Base-by-base conservation (phyloP, 2,888 invertebrate species). In the Miltochrista miniata region DNA sequence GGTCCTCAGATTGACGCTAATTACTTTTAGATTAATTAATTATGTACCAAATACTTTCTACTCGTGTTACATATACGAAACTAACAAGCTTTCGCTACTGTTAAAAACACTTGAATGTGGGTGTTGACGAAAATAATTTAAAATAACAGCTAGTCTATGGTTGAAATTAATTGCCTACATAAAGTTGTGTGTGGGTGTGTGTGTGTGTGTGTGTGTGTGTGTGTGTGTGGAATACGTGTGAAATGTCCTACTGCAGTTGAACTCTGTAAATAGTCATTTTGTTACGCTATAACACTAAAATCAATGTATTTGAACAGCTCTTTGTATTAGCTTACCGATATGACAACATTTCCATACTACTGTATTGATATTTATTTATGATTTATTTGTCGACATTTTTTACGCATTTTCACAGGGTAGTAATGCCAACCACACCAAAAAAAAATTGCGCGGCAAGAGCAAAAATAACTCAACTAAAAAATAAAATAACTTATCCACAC, bases 231-330 rank as follows among this genome's bases (percentile, higher is more conserved):
- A 62, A 43, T 45, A 46, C 29, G 47, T 45, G 52, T 48, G 48
- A 55, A 53, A 51, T 53, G 37, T 31, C 36, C 41, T 43, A 51
- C 43, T 44, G 45, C 40, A 18, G 45, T 50, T 45, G 29, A 33
- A 12, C 4, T 33, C 40, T 9, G 10, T 30, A 48, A 56, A 45
- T 41, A 48, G 41, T 40, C 33, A 43, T 40, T 62, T 56, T 49
- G 38, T 48, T 36, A 18, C 45, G 33, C 45, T 53, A 57, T 57
- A 53, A 51, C 48, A 53, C 40, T 57, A 24, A 64, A 64, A 58
- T 54, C 53, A 55, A 63, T 50, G 55, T 38, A 12, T 39, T 57
- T 24, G n/a, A 18, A 51, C 52, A 46, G 41, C 50, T 42, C 31
- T 48, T n/a, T n/a, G 29, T 44, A 18, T 29, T 11, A 10, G 29